These are phyloP conservation scores for Germaria angustata DNA, from an alignment of 2,888 invertebrate species.

Conservation along the genomic window DNA sequence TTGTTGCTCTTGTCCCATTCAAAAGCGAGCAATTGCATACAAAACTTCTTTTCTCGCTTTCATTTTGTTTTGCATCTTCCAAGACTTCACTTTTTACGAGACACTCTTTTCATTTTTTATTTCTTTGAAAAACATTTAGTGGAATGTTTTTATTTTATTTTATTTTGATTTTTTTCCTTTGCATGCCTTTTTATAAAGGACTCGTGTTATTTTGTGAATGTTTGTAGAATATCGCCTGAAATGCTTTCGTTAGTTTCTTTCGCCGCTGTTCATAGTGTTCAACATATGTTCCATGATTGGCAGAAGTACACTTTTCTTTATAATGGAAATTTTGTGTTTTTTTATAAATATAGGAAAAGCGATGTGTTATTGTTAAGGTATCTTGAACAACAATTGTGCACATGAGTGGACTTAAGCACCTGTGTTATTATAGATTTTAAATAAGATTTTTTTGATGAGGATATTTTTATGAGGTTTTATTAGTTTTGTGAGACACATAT, in stretches of 20 bases:
- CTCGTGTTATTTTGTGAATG: too few relatives aligned
- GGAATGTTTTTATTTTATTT: slow-evolving; percentile 12
- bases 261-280: background rate
- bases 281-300: background rate
- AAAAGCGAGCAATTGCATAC: slow-evolving; percentile 39
- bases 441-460: background rate
- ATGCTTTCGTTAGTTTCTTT: background rate
- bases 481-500: too few relatives aligned
- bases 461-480: background rate
- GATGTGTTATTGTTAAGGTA: slow-evolving; percentile 34
- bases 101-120: slow-evolving; percentile 20
- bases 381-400: slow-evolving; percentile 24
- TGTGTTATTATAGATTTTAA: background rate
- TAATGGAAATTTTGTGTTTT: slow-evolving; percentile 38
- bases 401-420: slow-evolving; percentile 37
- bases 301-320: background rate
- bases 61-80: background rate
- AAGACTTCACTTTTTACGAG: slow-evolving; percentile 30
- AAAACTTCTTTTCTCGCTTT: slow-evolving; percentile 4
- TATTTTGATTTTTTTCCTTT: background rate
- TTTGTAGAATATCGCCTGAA: too few relatives aligned
- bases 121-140: slow-evolving; percentile 17
- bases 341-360: background rate
- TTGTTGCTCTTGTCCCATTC: slow-evolving; percentile 12
- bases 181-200: background rate